phyloP scores from a whole-genome alignment of 2,888 invertebrate species.

The Drosophila pseudotakahashii region DNA sequence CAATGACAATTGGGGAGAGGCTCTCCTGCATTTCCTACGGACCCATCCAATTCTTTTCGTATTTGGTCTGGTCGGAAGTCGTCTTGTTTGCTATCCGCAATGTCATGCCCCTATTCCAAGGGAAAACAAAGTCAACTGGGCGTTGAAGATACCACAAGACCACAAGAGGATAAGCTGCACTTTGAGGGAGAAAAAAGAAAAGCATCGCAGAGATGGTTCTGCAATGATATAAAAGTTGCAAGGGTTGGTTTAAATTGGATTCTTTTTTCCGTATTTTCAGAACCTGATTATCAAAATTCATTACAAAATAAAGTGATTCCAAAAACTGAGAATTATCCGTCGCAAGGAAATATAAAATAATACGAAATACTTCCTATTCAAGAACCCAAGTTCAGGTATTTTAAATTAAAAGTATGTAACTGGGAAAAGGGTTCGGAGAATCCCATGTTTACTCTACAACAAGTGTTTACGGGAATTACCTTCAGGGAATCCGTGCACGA shows the following conservation, averaged over 20 bases:
- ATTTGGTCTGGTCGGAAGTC: conserved; percentile 7
- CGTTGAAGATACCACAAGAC: conserved; percentile 11
- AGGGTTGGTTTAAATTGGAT: neutral
- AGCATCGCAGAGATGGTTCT: neutral
- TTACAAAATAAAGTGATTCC: too few relatives aligned
- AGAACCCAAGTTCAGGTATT: neutral
- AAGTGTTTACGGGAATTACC: neutral
- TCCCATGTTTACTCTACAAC: neutral
- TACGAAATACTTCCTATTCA: too few relatives aligned
- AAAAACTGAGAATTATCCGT: too few relatives aligned
- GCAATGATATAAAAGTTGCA: neutral
- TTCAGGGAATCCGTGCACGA: neutral
- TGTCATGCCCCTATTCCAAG: conserved; percentile 29
- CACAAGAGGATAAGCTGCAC: conserved; percentile 26
- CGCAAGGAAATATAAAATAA: too few relatives aligned
- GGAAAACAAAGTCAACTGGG: conserved; percentile 23
- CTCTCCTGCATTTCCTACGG: conserved; percentile 14
- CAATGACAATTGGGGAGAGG: conserved; percentile 22
- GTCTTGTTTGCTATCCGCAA: conserved; percentile 21
- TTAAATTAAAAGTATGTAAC: too few relatives aligned
- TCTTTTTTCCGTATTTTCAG: neutral
- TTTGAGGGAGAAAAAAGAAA: neutral
- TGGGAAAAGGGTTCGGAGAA: neutral
- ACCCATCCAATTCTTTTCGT: conserved; percentile 25
- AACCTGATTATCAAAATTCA: too few relatives aligned